Evolutionary conservation across 2,888 invertebrate species (phyloP), one percentile per base, ranked within the genome.

Genomic region (Cosmia trapezina): DNA sequence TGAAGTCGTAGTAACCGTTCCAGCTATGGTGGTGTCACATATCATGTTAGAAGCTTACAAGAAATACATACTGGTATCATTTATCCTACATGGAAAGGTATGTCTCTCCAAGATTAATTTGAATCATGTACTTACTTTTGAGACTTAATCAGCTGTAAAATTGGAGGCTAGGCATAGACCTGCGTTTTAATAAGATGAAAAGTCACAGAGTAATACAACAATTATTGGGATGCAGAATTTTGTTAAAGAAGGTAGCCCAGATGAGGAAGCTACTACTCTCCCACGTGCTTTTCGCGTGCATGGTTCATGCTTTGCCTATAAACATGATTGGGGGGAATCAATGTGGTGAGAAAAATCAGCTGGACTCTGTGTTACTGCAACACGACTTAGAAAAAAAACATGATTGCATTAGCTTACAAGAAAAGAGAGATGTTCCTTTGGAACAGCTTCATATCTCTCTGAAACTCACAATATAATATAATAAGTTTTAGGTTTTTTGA

Each of bases 21-120:
- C 99, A 5, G 98, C 99, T 47, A 97, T 98, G 96, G 98, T 98
- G 53, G 98, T 99, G 76, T 99, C 99, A 77, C 99, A 99, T 92
- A 99, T 99, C 78, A 99, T 99, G 99, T 96, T 99, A 77, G 99
- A 99, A 95, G 98, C 99, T 19, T 99, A 99, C 93, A 99, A 99
- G 95, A 99, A 99, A 93, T 99, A 98, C 90, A 98, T 99, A 88
- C 96, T 99, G 83, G 98, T 99, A 53, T 98, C 99, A 54, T 96
- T 99, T 73, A 98, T 99, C 90, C 95, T 99, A 77, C 98, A 99
- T 94, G 99, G 99, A 89, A 99, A 99, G 97, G 98, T 99, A 81
- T 73, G 75, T 63, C 41, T 80, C 19, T 6, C n/a, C 33, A 59
- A n/a, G 33, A 53, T 60, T 33, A 11, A 53, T 49, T 66, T 66